phyloP scores from a whole-genome alignment of 1,140 invertebrate species.

The Hyles vespertilio region DNA sequence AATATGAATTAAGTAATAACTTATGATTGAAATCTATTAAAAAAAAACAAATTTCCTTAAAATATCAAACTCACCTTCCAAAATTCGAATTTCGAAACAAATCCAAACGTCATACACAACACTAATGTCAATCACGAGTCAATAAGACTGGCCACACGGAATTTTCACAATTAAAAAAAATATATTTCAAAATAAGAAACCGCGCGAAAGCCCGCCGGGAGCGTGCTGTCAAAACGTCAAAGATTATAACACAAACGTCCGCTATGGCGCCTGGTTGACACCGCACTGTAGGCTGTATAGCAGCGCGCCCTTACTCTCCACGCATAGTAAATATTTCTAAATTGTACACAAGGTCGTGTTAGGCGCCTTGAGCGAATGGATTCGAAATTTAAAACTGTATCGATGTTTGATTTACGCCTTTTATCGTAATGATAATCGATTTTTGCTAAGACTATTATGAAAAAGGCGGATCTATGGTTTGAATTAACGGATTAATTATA shows the following conservation, averaged over 20 bases:
- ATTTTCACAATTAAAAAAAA: constrained; percentile 3
- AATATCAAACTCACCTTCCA: neutral
- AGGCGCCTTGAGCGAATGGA: no score
- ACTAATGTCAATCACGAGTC: constrained; percentile 6
- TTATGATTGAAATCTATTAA: no score
- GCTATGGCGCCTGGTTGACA: constrained; percentile 28
- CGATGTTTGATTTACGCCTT: no score
- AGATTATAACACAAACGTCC: constrained; percentile 17
- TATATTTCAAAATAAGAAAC: constrained; percentile 4
- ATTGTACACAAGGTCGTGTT: no score
- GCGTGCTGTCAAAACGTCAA: constrained; percentile 15
- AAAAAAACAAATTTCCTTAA: no score
- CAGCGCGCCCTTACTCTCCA: constrained; percentile 2
- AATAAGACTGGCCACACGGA: constrained; percentile 10
- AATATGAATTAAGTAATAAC: no score
- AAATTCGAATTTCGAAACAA: neutral
- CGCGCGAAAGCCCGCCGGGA: constrained; percentile 16
- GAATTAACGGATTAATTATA: no score
- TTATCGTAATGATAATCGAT: no score
- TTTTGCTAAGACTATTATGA: no score
- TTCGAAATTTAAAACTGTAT: no score
- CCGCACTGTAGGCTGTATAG: constrained; percentile 19
- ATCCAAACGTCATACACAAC: constrained; percentile 9
- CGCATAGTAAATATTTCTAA: no score
- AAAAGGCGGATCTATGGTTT: no score